phyloP scores from a whole-genome alignment of 2,888 invertebrate genomes.

The Drosophila niveifrons region DNA sequence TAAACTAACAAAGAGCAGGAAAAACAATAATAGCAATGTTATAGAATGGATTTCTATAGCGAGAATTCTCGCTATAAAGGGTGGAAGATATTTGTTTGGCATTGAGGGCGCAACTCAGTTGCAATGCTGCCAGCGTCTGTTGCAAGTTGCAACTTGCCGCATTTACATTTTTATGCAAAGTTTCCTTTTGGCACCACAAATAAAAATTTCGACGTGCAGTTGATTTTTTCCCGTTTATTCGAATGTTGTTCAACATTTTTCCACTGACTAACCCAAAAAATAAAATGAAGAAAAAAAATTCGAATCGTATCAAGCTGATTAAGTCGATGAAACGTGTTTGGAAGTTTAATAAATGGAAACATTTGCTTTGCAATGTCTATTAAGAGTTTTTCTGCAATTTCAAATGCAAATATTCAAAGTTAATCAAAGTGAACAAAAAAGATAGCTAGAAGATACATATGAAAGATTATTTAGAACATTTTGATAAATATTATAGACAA shows the following conservation, averaged over 20 bases:
- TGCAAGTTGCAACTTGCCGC: conserved; percentile 64
- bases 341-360: conserved; percentile 60
- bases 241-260: conserved; percentile 50
- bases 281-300: conserved; percentile 7
- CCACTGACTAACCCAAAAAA: conserved; percentile 20
- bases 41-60: conserved; percentile 37
- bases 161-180: conserved; percentile 67
- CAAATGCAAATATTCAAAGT: neutral
- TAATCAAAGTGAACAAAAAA: neutral
- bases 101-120: neutral
- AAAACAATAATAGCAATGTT: conserved; percentile 38
- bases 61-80: neutral
- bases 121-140: conserved; percentile 32
- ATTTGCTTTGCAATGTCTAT: conserved; percentile 27
- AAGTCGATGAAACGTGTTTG: conserved; percentile 77
- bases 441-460: neutral
- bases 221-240: conserved; percentile 44
- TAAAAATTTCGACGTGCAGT: conserved; percentile 43
- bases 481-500: no score
- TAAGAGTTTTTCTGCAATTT: neutral
- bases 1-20: conserved; percentile 15
- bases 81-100: conserved; percentile 2
- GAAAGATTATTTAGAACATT: neutral
- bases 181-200: conserved; percentile 38
- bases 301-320: conserved; percentile 63